These are phyloP conservation scores for Allacma fusca DNA, from an alignment of 2,888 invertebrate species.

Conservation along the genomic window DNA sequence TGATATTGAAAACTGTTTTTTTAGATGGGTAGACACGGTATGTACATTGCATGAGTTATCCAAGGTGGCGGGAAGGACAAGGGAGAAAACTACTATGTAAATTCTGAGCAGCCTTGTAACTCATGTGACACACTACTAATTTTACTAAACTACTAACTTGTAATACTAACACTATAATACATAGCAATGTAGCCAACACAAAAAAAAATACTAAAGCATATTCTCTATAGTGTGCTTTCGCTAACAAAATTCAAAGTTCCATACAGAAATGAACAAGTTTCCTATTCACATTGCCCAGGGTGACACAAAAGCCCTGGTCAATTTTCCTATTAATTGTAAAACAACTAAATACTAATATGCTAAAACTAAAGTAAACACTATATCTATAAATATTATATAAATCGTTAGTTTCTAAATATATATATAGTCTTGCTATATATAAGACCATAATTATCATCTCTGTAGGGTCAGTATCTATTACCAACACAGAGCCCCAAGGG, in stretches of 20 bases:
- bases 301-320: slow-evolving; percentile 40
- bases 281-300: slow-evolving; percentile 51
- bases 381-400: not conserved
- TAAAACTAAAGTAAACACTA: not conserved
- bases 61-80: not conserved
- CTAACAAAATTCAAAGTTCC: slow-evolving; percentile 48
- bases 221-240: not conserved
- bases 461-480: too few species aligned
- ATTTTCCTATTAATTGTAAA: slow-evolving; percentile 47
- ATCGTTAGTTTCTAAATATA: too few species aligned
- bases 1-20: not conserved
- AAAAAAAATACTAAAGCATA: slow-evolving; percentile 1
- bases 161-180: not conserved
- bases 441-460: too few species aligned
- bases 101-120: slow-evolving; percentile 27
- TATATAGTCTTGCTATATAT: too few species aligned
- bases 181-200: not conserved
- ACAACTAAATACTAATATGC: slow-evolving; percentile 4
- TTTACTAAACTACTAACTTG: slow-evolving; percentile 2
- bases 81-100: slow-evolving; percentile 32
- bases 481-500: too few species aligned
- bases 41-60: slow-evolving; percentile 35
- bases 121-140: slow-evolving; percentile 38
- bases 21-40: slow-evolving; percentile 32
- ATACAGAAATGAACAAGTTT: slow-evolving; percentile 53